These are phyloP conservation scores for Trachythela sp. DNA, from an alignment of 64 coral and sea anemone species.

Conservation along the genomic window DNA sequence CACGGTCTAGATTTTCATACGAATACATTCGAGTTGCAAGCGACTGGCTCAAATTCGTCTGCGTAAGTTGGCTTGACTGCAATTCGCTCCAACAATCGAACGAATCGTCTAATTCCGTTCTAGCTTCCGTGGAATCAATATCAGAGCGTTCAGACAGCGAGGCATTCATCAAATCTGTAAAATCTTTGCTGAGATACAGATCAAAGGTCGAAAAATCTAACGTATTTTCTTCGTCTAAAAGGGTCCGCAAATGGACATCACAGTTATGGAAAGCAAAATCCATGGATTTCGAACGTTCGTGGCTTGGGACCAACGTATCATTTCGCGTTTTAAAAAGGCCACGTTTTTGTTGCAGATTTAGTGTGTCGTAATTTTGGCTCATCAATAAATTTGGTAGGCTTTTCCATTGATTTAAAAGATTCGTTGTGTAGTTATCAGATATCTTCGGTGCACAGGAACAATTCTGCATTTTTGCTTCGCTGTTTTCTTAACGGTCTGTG, in stretches of 20 bases:
- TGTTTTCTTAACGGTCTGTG: not conserved
- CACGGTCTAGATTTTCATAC: conserved; percentile 2
- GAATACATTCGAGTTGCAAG: not conserved
- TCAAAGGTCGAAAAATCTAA: not conserved
- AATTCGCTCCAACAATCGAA: not conserved
- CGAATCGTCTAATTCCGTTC: not conserved
- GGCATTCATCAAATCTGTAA: conserved; percentile 3
- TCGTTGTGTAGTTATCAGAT: not conserved
- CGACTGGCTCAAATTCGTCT: not conserved
- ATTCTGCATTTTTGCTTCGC: not conserved
- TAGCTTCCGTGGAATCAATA: not conserved
- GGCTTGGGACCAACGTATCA: not conserved
- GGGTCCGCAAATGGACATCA: not conserved
- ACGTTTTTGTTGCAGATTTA: not conserved
- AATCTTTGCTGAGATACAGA: conserved; percentile 11
- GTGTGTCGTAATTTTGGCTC: not conserved
- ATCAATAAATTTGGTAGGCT: not conserved
- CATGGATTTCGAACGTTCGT: not conserved
- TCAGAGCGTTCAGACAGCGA: not conserved
- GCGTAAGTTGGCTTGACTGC: not conserved
- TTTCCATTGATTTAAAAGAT: not conserved
- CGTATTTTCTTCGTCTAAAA: not conserved
- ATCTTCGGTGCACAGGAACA: not conserved
- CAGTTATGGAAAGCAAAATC: not conserved
- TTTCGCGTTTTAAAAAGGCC: not conserved